Base-by-base conservation (phyloP, 2,888 invertebrate genomes). In the Platycheirus rosarum region DNA sequence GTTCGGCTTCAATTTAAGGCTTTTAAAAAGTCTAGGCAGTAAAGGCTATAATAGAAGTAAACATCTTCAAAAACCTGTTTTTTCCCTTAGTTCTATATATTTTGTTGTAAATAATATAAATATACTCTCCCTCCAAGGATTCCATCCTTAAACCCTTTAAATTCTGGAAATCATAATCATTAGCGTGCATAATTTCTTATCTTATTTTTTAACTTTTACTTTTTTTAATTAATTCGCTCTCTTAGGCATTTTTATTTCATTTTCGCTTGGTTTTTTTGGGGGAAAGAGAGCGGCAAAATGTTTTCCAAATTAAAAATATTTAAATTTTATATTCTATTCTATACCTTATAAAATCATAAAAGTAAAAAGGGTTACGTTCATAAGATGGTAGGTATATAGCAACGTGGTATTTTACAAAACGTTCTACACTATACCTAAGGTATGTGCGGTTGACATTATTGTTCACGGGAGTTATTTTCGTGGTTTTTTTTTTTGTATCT, bases 361-460 rank as follows among this genome's bases (percentile, higher is more conserved):
- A 66, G 18, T 20, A 29, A 37, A 57, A 80, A 80, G 80, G 80
- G 80, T 80, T 76, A 71, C 32, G 51, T 62, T 62, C 46, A 66
- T 76, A 46, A 70, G 53, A 48, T 46, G 13, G 13, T 35, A n/a
- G n/a, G n/a, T n/a, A n/a, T n/a, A n/a, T n/a, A 63, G 13, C 68
- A 57, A 48, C 48, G 55, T 62, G 42, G 29, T 46, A 42, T 66
- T 60, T 80, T 75, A 65, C 49, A 70, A 53, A 70, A 57, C 8
- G 57, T 16, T 69, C 16, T 14, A 49, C 71, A 70, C 46, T 55
- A 66, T 62, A 73, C 37, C 66, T 78, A 78, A 35, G 73, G 74
- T 78, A 68, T 63, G 60, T 26, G n/a, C n/a, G 80, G 80, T 80
- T 80, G 80, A 80, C 80, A 80, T 80, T 66, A 75, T 80, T 71